Evolutionary conservation across 2,888 invertebrate species (phyloP).

Genomic region (Strigamia transsilvanica): DNA sequence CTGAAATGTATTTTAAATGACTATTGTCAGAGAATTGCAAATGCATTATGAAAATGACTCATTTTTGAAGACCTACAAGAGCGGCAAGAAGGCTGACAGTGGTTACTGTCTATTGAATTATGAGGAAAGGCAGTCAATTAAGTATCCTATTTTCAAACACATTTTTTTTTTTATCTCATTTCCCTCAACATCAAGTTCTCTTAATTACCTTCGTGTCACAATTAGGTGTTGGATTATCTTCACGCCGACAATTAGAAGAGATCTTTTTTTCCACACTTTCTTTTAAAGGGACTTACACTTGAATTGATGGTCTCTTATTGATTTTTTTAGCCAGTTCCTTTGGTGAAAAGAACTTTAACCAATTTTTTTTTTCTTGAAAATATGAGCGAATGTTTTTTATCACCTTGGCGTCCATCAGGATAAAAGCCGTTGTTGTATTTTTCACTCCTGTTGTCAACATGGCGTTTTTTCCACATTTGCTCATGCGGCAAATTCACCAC

Average conservation of each 20-base stretch:
- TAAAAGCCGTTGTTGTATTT: constrained; percentile 32
- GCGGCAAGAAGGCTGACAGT: too few relatives aligned
- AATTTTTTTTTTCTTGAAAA: constrained; percentile 12
- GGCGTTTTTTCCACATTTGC: neutral
- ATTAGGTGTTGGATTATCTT: constrained; percentile 32
- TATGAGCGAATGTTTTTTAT: constrained; percentile 39
- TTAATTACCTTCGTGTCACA: constrained; percentile 17
- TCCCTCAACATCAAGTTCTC: neutral
- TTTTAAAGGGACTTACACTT: neutral
- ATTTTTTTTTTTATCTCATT: neutral
- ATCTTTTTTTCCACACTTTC: neutral
- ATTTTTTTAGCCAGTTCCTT: neutral
- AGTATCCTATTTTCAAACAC: neutral
- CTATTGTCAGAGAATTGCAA: too few relatives aligned
- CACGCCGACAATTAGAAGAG: constrained; percentile 6
- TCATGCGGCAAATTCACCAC: constrained; percentile 12
- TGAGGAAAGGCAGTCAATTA: neutral
- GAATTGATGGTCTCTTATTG: constrained; percentile 22
- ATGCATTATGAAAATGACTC: too few relatives aligned
- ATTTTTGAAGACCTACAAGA: too few relatives aligned
- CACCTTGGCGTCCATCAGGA: constrained; percentile 32
- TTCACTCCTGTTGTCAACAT: constrained; percentile 18
- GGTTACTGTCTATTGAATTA: too few relatives aligned
- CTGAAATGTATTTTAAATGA: too few relatives aligned
- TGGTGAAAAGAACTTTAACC: neutral